Conservation (phyloP, 1,140 invertebrate species). For the Nomia melanderi region DNA sequence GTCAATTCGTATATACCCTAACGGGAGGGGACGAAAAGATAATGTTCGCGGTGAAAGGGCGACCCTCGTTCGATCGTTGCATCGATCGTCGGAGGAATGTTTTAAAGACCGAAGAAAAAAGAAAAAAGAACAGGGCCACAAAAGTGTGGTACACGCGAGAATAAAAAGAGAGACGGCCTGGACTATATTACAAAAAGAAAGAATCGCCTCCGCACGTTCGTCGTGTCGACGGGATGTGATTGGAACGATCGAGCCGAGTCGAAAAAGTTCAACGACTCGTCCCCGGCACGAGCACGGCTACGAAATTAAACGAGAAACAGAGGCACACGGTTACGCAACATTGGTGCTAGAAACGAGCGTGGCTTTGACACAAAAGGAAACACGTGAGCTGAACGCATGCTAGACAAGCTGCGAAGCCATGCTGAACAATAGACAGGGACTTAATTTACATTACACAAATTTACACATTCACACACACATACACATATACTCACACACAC, state of each 20-base stretch:
- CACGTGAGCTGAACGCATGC: slow-evolving; percentile 27
- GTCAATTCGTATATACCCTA: no score
- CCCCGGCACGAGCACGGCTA: not conserved
- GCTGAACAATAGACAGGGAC: slow-evolving; percentile 22
- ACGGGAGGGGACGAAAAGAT: no score
- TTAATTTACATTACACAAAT: slow-evolving; percentile 16
- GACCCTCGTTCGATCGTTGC: no score
- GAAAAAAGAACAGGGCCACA: no score
- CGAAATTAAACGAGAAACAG: slow-evolving; percentile 8
- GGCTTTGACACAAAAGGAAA: not conserved
- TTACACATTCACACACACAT: not conserved
- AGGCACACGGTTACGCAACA: not conserved
- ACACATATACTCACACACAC: no score
- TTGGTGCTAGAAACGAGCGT: not conserved
- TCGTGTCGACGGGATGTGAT: not conserved
- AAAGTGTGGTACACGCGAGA: no score
- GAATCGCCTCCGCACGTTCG: no score
- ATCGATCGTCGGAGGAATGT: no score
- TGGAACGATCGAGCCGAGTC: not conserved
- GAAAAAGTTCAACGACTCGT: slow-evolving; percentile 3
- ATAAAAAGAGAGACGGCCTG: no score
- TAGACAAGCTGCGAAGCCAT: slow-evolving; percentile 42
- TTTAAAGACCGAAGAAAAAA: not conserved
- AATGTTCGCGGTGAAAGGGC: no score
- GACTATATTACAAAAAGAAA: not conserved